Conservation (phyloP, 2,888 invertebrate genomes). For the Parnassius mnemosyne region DNA sequence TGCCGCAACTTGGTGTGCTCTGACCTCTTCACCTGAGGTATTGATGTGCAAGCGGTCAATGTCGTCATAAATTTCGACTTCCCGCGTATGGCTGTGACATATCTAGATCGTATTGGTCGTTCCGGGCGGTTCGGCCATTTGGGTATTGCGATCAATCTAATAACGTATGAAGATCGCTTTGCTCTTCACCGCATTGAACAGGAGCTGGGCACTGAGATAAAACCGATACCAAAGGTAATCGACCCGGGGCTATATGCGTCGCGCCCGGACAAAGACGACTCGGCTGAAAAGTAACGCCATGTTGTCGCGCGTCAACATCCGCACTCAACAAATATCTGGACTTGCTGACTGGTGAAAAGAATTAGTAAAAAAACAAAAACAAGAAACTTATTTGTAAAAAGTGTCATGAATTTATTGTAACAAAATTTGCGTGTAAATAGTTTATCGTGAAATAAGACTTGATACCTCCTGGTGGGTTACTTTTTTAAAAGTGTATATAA, state of each 20-base stretch:
- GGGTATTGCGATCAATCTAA: conserved; percentile 98
- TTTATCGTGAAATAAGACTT: conserved; percentile 78
- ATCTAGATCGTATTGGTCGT: conserved; percentile 99
- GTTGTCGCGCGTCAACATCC: conserved; percentile 34
- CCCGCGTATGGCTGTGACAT: conserved; percentile 99
- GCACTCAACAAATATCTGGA: conserved; percentile 46
- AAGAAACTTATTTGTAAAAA: conserved; percentile 79
- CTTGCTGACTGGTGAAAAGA: conserved; percentile 71
- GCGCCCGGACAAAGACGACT: conserved; percentile 82
- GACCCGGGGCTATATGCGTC: conserved; percentile 99
- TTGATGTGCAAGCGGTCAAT: conserved; percentile 99
- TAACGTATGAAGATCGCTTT: conserved; percentile 99
- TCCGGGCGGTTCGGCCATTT: conserved; percentile 99
- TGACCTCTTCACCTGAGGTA: conserved; percentile 99
- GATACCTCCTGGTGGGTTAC: conserved; percentile 62
- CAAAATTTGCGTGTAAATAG: conserved; percentile 79
- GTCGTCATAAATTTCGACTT: conserved; percentile 99
- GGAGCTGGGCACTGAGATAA: conserved; percentile 99
- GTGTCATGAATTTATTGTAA: conserved; percentile 79
- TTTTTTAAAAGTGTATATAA: conserved; percentile 76
- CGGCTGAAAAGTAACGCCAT: conserved; percentile 72
- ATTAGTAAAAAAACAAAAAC: conserved; percentile 64
- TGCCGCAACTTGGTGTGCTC: conserved; percentile 98
- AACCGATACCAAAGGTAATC: conserved; percentile 99
- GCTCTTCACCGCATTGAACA: conserved; percentile 99